Base-by-base conservation (phyloP, 2,113 vertebrate species). In the Clarias gariepinus region DNA sequence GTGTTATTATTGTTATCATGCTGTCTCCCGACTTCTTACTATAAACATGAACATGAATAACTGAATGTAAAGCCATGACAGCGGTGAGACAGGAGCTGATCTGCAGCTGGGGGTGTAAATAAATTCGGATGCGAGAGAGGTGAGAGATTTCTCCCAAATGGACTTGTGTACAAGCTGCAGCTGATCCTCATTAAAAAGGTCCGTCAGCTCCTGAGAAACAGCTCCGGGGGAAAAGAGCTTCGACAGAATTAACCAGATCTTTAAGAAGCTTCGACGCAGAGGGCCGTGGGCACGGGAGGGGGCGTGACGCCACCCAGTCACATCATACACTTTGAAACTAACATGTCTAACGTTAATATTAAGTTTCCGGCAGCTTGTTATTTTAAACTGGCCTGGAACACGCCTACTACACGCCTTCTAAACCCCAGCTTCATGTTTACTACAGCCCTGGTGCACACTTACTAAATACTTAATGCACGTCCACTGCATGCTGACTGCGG, bases 51-150 rank as follows among this genome's bases (percentile, higher is more conserved):
- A 47, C 47, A 47, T 47, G 47, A 47, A 47, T 47, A 6, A 47
- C 41, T 47, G 41, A 47, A 47, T 47, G 47, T 73, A 16, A 58
- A 84, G 73, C 28, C 66, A 18, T 55, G 28, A 41, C 28, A 73
- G 82, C 15, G 28, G 19, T 52, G 73, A 76, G 69, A 55, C 47
- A 25, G 58, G 57, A 84, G 57, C 55, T 84, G 30, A 58, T n/a
- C 53, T 69, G 36, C 74, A 79, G 74, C 41, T 41, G 61, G 68
- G n/a, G 66, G 5, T 66, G 63, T 47, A 36, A 33, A 85, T 16
- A 64, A 60, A 77, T 73, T 58, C 63, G 57, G 47, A 71, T 55
- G 79, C 58, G 60, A 82, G 55, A 74, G 36, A 76, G 79, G 57
- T 9, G n/a, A 81, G n/a, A 64, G 63, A 16, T 77, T 55, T 76